phyloP scores from a whole-genome alignment of 2,888 invertebrate species.

The Baronia brevicornis region DNA sequence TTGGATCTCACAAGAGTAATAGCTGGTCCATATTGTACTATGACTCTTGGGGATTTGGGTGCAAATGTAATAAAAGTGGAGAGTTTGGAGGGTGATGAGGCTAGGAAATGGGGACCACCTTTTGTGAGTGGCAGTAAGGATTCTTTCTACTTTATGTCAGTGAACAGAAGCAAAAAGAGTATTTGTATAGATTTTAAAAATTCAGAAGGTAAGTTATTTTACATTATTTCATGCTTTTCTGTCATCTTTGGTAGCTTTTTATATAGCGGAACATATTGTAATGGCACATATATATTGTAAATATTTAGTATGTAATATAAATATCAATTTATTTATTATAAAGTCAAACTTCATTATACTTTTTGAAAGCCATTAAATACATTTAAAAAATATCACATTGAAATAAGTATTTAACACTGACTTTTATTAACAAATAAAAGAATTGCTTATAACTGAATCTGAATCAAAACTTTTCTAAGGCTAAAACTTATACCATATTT shows the following conservation, averaged over 20 bases:
- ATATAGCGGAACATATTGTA: too few relatives aligned
- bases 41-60: constrained; percentile 94
- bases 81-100: constrained; percentile 87
- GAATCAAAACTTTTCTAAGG: too few relatives aligned
- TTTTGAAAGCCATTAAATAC: too few relatives aligned
- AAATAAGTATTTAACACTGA: too few relatives aligned
- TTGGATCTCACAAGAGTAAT: constrained; percentile 90
- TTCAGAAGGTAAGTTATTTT: constrained; percentile 76
- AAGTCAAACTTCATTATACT: not conserved
- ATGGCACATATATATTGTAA: too few relatives aligned
- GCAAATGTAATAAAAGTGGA: constrained; percentile 96
- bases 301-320: not conserved
- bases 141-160: constrained; percentile 88
- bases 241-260: too few relatives aligned
- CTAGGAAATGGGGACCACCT: constrained; percentile 95
- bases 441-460: too few relatives aligned
- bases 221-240: too few relatives aligned
- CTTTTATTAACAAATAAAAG: too few relatives aligned
- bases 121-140: constrained; percentile 80
- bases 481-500: too few relatives aligned
- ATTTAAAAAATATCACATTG: too few relatives aligned
- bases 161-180: constrained; percentile 97
- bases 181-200: constrained; percentile 89
- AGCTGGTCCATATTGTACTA: constrained; percentile 96
- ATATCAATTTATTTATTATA: not conserved